Conservation (phyloP, 2,888 invertebrate genomes). For the Flexamia atlantica region DNA sequence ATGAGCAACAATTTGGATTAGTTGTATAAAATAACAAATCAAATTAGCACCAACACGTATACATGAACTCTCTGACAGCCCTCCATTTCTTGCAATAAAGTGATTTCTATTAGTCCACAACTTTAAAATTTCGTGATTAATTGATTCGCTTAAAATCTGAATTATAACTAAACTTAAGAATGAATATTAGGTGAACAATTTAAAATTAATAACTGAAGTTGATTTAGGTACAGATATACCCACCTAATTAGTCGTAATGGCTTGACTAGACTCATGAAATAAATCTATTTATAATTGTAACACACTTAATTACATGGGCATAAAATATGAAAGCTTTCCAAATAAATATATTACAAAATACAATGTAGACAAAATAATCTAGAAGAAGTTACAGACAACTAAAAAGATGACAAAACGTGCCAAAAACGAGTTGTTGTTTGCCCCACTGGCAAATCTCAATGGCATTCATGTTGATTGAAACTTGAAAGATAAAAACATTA, state of each 20-base stretch:
- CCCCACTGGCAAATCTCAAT: too few species aligned
- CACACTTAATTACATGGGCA: too few species aligned
- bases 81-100: not conserved
- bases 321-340: too few species aligned
- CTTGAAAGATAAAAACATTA: too few species aligned
- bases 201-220: not conserved
- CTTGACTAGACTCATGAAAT: conserved; percentile 1
- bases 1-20: conserved; percentile 12
- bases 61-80: conserved; percentile 27
- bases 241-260: not conserved
- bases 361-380: too few species aligned
- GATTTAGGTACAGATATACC: not conserved
- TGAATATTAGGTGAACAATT: conserved; percentile 47
- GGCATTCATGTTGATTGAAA: too few species aligned
- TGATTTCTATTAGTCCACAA: not conserved
- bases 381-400: too few species aligned
- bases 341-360: too few species aligned
- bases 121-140: conserved; percentile 18
- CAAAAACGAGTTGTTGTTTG: too few species aligned
- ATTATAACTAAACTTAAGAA: conserved; percentile 1
- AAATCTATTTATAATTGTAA: not conserved
- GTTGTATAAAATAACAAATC: conserved; percentile 8
- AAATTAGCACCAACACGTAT: conserved; percentile 48
- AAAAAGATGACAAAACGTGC: too few species aligned
- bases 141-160: conserved; percentile 1